Evolutionary conservation across 1,140 invertebrate species (phyloP), one percentile per base, ranked within the genome.

Genomic region (Saccostrea cuccullata): DNA sequence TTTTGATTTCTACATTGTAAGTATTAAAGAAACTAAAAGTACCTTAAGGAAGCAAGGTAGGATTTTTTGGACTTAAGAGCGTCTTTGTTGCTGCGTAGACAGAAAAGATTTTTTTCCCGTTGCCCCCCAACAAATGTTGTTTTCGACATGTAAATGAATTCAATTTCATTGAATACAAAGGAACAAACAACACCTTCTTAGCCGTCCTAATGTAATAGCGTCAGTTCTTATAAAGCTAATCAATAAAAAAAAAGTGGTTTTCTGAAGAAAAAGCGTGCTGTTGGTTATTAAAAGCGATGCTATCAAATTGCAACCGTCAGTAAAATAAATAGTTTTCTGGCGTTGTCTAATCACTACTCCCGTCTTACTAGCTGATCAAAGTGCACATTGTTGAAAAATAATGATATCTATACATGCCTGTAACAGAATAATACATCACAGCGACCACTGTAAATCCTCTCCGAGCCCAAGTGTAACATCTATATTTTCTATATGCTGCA

Each of bases 201-300:
- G 26, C 26, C 23, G 23, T 36, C 70, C 26, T 77, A 30, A 30
- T 77, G 30, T 36, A 77, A 17, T 30, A 77, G 70, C 30, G 26
- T 77, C 70, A 30, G 70, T 26, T 36, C 70, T 77, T 77, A 77
- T 77, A 30, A 77, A 26, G 30, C 70, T 26, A 77, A 77, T 77
- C 70, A 77, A 77, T 77, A 77, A 15, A 26, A 77, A 77, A 47
- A 47, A 77, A 77, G 70, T 77, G 70, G 70, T 77, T 64, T 64
- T 64, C 15, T 30, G 23, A 77, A 77, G 70, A 77, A 77, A 11
- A 77, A 26, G 70, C 70, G 70, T 77, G 70, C 23, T 77, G 13
- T 77, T 77, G 70, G 30, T 77, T 77, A 77, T 77, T 30, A 77
- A 47, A 77, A 77, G 70, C 70, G 70, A 77, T 77, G 70, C 70